Evolutionary conservation across 2,113 vertebrate species (phyloP).

Genomic region (Pollachius pollachius): DNA sequence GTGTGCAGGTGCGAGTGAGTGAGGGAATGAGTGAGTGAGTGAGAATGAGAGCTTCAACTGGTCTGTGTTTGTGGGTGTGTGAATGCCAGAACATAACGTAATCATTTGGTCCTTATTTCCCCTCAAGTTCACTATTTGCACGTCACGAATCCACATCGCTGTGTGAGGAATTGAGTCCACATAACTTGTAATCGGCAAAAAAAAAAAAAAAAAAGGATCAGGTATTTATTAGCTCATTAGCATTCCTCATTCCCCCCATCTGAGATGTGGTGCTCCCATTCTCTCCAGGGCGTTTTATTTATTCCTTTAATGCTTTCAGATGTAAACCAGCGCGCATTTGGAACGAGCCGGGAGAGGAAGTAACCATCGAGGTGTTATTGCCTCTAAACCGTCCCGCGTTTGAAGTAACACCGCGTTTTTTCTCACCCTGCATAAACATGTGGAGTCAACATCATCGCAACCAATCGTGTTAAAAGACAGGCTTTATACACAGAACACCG

Average conservation of each 20-base stretch:
- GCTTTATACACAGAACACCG: not conserved
- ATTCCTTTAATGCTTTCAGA: conserved; percentile 49
- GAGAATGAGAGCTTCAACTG: no score
- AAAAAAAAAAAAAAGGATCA: conserved; percentile 12
- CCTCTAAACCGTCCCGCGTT: not conserved
- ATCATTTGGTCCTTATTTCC: no score
- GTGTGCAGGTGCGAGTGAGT: no score
- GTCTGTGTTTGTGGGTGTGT: no score
- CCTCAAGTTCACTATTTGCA: no score
- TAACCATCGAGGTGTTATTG: not conserved
- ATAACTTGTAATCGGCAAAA: conserved; percentile 36
- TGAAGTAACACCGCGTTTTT: not conserved
- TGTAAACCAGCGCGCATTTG: conserved; percentile 26
- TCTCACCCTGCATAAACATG: not conserved
- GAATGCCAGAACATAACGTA: no score
- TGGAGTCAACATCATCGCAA: not conserved
- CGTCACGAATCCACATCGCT: no score
- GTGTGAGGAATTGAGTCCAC: conserved; percentile 7
- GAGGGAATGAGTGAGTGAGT: no score
- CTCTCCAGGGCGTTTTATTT: conserved; percentile 11
- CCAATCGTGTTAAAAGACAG: not conserved
- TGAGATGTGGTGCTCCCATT: conserved; percentile 20
- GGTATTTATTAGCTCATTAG: conserved; percentile 39
- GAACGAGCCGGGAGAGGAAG: not conserved
- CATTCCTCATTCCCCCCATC: conserved; percentile 41